Base-by-base conservation (phyloP, 2,888 invertebrate genomes). In the Drosophila fungiperda region DNA sequence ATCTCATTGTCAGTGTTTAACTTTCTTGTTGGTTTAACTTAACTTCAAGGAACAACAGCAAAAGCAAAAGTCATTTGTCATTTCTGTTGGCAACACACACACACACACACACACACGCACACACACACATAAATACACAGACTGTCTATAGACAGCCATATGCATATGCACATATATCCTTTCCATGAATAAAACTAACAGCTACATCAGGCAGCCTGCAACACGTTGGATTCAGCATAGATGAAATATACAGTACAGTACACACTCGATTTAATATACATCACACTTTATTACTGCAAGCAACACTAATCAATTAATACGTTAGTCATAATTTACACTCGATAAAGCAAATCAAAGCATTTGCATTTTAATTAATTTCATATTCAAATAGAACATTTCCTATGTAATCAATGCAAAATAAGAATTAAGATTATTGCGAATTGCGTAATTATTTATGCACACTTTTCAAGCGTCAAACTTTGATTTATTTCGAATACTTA, bases 1-100 rank as follows among this genome's bases (percentile, higher is more conserved):
- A 87, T 87, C 87, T 85, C 83, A 87, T 87, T 87, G 87, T 87
- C 87, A 87, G 89, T 87, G 87, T 87, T 87, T 87, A 87, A 87
- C 88, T 89, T 87, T 87, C 87, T 87, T 87, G 87, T 89, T 87
- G 87, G 87, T 81, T 87, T 89, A 87, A 87, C 89, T 89, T 89
- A 78, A 82, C 85, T 89, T 80, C 71, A 55, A 80, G 85, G 84
- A 75, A 62, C 69, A 76, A 64, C 53, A 67, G 63, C 80, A 74
- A 65, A 63, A 74, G 88, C 84, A 83, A 88, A 84, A 87, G 87
- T 85, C 89, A 89, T 87, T 87, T 87, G 87, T 87, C 87, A 87
- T 87, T 82, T 83, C 76, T 82, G 89, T 87, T 87, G 84, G 86
- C 85, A 85, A 82, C 77, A 70, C 65, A 73, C 57, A 57, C 68